These are phyloP conservation scores for Zaprionus taronus DNA, from an alignment of 1,140 invertebrate species.

Conservation along the genomic window DNA sequence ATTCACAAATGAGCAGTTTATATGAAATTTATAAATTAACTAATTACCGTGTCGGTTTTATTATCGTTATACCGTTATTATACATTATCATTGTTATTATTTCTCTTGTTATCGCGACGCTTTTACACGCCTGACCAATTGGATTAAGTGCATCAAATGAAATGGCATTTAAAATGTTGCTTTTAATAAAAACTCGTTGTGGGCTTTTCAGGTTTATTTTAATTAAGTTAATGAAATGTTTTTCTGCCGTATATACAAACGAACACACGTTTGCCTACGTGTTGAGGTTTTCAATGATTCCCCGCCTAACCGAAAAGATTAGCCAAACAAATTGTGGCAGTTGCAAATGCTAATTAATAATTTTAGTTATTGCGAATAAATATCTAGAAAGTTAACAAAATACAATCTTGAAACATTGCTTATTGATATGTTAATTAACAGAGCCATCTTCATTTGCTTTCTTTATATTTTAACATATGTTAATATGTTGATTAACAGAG, in stretches of 20 bases:
- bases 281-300: slow-evolving; percentile 13
- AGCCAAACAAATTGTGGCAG: slow-evolving; percentile 16
- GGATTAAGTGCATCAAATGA: slow-evolving; percentile 73
- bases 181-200: slow-evolving; percentile 63
- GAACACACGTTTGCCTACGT: slow-evolving; percentile 2
- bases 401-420: background rate
- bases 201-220: slow-evolving; percentile 66
- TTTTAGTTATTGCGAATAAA: slow-evolving; percentile 5
- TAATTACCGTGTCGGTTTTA: slow-evolving; percentile 70
- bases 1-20: slow-evolving; percentile 78
- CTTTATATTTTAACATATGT: background rate
- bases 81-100: slow-evolving; percentile 29
- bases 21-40: slow-evolving; percentile 79
- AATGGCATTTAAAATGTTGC: slow-evolving; percentile 70
- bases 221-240: slow-evolving; percentile 76
- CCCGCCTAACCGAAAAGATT: slow-evolving; percentile 39
- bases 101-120: slow-evolving; percentile 14
- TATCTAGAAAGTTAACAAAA: background rate
- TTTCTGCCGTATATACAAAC: slow-evolving; percentile 2
- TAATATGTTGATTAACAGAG: background rate
- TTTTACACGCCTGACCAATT: slow-evolving; percentile 58
- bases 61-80: slow-evolving; percentile 46
- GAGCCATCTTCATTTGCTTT: too few relatives aligned
- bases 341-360: slow-evolving; percentile 28
- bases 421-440: background rate